These are phyloP conservation scores for Pseudolycoriella hygida DNA, from an alignment of 2,888 invertebrate species.

Conservation along the genomic window DNA sequence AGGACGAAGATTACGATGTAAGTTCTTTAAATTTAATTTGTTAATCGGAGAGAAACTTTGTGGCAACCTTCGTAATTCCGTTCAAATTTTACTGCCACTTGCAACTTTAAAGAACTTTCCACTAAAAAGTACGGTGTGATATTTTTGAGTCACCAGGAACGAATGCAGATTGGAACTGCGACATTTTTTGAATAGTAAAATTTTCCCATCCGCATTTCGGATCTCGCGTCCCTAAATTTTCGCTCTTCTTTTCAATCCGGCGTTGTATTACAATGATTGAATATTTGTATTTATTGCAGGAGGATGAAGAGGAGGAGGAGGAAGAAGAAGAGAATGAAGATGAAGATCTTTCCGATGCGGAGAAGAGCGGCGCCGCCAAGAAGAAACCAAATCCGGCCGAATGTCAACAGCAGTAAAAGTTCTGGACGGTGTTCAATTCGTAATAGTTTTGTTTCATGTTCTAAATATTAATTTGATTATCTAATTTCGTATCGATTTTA, in stretches of 20 bases:
- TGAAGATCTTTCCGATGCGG: slow-evolving; percentile 14
- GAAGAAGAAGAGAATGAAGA: slow-evolving; percentile 16
- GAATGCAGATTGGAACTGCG: too few species aligned
- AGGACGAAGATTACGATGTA: slow-evolving; percentile 55
- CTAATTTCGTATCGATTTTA: slow-evolving; percentile 20
- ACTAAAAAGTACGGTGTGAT: too few species aligned
- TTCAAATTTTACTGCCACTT: not conserved
- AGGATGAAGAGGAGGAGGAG: slow-evolving; percentile 36
- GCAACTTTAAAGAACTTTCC: not conserved
- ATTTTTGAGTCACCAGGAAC: too few species aligned
- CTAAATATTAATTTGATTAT: slow-evolving; percentile 23
- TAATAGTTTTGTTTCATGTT: too few species aligned
- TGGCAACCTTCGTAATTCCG: not conserved
- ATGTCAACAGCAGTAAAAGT: slow-evolving; percentile 51
- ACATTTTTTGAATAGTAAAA: too few species aligned
- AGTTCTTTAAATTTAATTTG: slow-evolving; percentile 17
- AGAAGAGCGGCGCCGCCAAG: not conserved
- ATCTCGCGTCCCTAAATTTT: too few species aligned
- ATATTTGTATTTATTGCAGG: slow-evolving; percentile 30
- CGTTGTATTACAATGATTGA: slow-evolving; percentile 8
- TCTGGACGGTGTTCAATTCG: not conserved
- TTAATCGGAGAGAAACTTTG: not conserved
- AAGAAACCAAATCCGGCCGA: slow-evolving; percentile 35
- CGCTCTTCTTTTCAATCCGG: too few species aligned
- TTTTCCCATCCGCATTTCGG: too few species aligned